These are phyloP conservation scores for Meliscaeva auricollis DNA, from an alignment of 2,888 invertebrate species.

Conservation along the genomic window DNA sequence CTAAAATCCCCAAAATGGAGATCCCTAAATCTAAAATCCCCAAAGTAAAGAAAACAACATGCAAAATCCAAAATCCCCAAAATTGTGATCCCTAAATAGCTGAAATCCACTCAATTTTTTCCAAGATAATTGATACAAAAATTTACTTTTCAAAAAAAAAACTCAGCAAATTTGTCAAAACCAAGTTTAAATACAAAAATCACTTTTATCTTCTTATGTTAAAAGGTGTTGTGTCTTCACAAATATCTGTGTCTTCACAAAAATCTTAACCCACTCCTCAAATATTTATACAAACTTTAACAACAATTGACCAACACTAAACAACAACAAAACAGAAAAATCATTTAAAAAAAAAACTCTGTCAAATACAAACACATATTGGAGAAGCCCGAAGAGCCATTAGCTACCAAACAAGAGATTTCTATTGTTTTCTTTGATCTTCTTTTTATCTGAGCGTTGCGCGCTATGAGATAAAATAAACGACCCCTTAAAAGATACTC, in stretches of 20 bases:
- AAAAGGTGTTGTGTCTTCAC: slow-evolving; percentile 16
- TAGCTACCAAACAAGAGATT: slow-evolving; percentile 75
- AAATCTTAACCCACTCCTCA: slow-evolving; percentile 60
- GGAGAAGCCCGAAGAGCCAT: slow-evolving; percentile 58
- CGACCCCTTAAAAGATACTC: slow-evolving; percentile 58
- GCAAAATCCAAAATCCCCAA: no score
- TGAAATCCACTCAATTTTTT: no score
- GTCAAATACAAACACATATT: slow-evolving; percentile 65
- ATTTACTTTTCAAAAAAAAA: neutral
- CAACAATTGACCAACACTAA: slow-evolving; percentile 20
- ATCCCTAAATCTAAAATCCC: no score
- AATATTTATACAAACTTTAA: slow-evolving; percentile 39
- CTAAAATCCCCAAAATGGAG: no score
- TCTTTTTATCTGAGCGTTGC: slow-evolving; percentile 65
- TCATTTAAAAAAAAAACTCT: slow-evolving; percentile 6
- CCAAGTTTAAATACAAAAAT: neutral
- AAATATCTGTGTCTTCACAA: neutral
- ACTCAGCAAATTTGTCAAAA: neutral
- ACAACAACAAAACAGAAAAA: neutral
- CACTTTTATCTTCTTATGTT: slow-evolving; percentile 6
- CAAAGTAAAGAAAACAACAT: no score
- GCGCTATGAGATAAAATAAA: slow-evolving; percentile 75
- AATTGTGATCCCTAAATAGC: no score
- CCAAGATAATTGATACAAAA: neutral
- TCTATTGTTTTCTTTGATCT: slow-evolving; percentile 76